Evolutionary conservation across 2,797 vertebrate genomes (phyloP), one percentile per base, ranked within the genome.

Genomic region (Scleropages formosus): DNA sequence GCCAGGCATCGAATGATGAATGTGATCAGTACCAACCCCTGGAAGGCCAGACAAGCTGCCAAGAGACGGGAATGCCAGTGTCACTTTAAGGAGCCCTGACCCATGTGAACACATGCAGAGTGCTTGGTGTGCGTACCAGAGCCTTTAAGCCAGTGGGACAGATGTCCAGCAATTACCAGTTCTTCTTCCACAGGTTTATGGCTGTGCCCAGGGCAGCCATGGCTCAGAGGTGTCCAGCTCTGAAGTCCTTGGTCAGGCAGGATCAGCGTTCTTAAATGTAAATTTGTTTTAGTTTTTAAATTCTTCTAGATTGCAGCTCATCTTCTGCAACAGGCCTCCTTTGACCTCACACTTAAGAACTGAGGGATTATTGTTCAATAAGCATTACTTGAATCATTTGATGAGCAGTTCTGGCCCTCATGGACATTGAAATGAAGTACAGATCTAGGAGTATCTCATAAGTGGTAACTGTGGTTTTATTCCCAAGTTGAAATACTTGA

Each of bases 101-200:
- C 53, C 20, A 15, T 60, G 27, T 56, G 70, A 59, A 63, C 46
- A 51, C 49, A 31, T 58, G 12, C n/a, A 26, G 44, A 24, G 27
- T 39, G 68, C 71, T 71, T 71, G 24, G 24, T 71, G 22, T 70
- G 68, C 56, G 68, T 49, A n/a, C 15, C 68, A 39, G 51, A 72
- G 70, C 70, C 18, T 72, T 51, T 72, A 72, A 60, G 51, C 72
- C 70, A 72, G 4, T 9, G 70, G 53, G 56, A 60, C 56, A 18
- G 44, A 72, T 60, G 56, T 12, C 70, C 31, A n/a, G 53, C 72
- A 60, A 72, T 72, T 59, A 72, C 53, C 68, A 7, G 53, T 15
- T 44, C 18, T 58, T 51, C 47, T 58, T 49, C 20, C 70, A 46
- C 68, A 27, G 24, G 51, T 56, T 53, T 56, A 56, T 58, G 39